Conservation (phyloP, 2,888 invertebrate species). For the Epistrophe eligans region DNA sequence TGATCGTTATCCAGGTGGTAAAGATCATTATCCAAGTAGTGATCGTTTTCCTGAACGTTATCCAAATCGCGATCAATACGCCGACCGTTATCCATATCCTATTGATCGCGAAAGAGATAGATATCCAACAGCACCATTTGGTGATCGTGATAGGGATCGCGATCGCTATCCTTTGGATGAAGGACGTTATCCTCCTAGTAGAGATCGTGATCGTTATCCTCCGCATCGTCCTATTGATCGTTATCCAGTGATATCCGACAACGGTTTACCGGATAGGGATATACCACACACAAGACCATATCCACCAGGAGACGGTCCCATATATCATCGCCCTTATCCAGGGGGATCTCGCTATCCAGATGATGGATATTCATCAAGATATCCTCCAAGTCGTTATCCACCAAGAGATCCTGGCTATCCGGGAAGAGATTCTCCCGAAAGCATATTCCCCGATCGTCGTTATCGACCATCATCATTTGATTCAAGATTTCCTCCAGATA, state of each 20-base stretch:
- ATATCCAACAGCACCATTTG: slow-evolving; percentile 61
- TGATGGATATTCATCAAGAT: slow-evolving; percentile 78
- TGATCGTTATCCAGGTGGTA: slow-evolving; percentile 76
- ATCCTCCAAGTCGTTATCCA: slow-evolving; percentile 79
- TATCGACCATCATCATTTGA: slow-evolving; percentile 83
- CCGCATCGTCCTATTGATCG: slow-evolving; percentile 79
- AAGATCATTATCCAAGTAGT: slow-evolving; percentile 78
- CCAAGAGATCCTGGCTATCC: slow-evolving; percentile 81
- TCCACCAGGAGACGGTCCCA: slow-evolving; percentile 80
- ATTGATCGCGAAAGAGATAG: slow-evolving; percentile 75
- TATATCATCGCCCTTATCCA: slow-evolving; percentile 80
- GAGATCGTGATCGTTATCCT: slow-evolving; percentile 77
- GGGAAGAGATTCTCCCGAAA: slow-evolving; percentile 82
- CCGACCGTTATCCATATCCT: slow-evolving; percentile 77
- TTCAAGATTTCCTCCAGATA: slow-evolving; percentile 82
- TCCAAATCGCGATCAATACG: slow-evolving; percentile 77
- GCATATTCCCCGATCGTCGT: slow-evolving; percentile 84
- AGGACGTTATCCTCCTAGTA: slow-evolving; percentile 76
- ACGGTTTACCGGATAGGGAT: slow-evolving; percentile 81
- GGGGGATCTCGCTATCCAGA: slow-evolving; percentile 80
- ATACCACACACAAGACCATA: slow-evolving; percentile 83
- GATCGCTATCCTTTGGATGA: slow-evolving; percentile 77
- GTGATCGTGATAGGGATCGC: slow-evolving; percentile 73
- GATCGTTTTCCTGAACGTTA: slow-evolving; percentile 74
- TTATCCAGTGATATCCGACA: slow-evolving; percentile 81